Conservation (phyloP, 92 coral and sea anemone species). For the Zoanthus sociatus region DNA sequence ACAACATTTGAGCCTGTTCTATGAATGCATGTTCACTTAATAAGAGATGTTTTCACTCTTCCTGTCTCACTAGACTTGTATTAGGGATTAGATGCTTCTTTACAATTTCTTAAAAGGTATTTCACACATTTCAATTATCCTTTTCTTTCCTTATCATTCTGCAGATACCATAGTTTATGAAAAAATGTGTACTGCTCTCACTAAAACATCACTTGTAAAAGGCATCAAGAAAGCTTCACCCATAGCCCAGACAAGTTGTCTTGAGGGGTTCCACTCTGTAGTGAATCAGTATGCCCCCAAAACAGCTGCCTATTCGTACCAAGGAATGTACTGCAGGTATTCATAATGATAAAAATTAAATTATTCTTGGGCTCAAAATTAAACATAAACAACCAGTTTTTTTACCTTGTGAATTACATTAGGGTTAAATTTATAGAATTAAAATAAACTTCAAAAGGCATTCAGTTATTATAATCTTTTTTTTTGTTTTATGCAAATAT, state of each 20-base stretch:
- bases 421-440: neutral
- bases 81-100: neutral
- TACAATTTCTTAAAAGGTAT: neutral
- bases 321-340: conserved; percentile 22
- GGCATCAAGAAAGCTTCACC: conserved; percentile 35
- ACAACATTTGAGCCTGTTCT: neutral
- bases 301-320: neutral
- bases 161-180: conserved; percentile 7
- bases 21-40: neutral
- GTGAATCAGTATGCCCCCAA: conserved; percentile 10
- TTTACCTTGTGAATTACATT: neutral
- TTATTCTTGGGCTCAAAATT: neutral
- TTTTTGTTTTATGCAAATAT: neutral
- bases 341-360: neutral
- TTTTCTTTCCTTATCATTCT: neutral
- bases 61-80: neutral
- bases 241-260: conserved; percentile 24
- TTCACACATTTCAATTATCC: neutral
- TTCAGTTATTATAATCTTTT: neutral
- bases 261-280: conserved; percentile 24
- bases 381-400: neutral
- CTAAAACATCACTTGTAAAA: neutral
- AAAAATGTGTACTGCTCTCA: conserved; percentile 6
- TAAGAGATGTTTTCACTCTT: neutral
- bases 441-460: neutral